Evolutionary conservation across 2,113 vertebrate species (phyloP).

Genomic region (Hassar affinis): DNA sequence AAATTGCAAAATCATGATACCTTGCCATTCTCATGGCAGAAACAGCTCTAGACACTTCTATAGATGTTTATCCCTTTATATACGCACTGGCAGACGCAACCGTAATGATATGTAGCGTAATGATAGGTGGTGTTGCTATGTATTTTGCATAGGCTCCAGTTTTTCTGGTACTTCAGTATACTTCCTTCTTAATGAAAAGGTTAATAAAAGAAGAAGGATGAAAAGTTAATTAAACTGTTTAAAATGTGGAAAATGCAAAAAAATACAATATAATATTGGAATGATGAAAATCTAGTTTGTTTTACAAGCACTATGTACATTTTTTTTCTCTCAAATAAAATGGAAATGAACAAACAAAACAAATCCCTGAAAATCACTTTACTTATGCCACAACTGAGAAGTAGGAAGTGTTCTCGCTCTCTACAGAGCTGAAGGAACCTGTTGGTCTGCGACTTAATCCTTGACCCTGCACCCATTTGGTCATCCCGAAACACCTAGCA

Average conservation of each 20-base stretch:
- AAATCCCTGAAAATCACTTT: neutral
- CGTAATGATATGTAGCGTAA: no score
- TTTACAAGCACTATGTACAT: neutral
- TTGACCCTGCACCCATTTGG: slow-evolving; percentile 46
- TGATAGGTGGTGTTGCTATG: no score
- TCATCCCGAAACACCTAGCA: slow-evolving; percentile 49
- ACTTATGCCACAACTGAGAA: slow-evolving; percentile 68
- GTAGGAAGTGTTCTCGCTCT: slow-evolving; percentile 72
- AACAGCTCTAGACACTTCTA: no score
- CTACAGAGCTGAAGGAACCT: slow-evolving; percentile 64
- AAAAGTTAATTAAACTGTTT: neutral
- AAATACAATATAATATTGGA: neutral
- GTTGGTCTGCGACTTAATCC: slow-evolving; percentile 51
- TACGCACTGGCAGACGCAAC: no score
- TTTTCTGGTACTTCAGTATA: no score
- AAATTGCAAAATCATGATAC: no score
- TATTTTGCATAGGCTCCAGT: no score
- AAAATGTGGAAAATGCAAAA: neutral
- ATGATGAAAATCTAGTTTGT: neutral
- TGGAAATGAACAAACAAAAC: neutral
- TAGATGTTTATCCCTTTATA: no score
- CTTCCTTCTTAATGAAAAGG: neutral
- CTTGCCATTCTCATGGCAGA: no score
- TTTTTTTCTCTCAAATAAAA: neutral
- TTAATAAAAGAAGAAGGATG: neutral